Base-by-base conservation (phyloP, 2,888 invertebrate species). In the Sclerodermus sp. region DNA sequence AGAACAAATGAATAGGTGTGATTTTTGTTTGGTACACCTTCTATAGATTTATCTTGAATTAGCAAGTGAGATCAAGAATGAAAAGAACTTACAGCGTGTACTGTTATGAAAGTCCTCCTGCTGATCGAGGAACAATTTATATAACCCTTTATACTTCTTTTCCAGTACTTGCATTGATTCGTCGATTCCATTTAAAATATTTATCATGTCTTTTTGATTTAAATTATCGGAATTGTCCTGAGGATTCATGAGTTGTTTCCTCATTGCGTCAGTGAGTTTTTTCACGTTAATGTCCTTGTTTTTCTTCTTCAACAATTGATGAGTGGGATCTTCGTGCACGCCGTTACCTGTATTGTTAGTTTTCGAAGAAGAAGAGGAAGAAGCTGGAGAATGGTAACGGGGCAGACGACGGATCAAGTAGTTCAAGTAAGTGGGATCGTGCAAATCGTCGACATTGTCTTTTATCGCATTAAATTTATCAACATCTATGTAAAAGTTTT, bases 221-320 rank as follows among this genome's bases (percentile, higher is more conserved):
- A 34, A 8, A 34, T 13, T 12, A 12, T 8, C n/a, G 12, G 34
- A 9, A 47, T 38, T 12, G 29, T 43, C 12, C 34, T 49, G 34
- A 44, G 42, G 12, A 42, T 31, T 12, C n/a, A n/a, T n/a, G 41
- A 37, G 15, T 13, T 49, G 42, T 53, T 46, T 6, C 39, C 46
- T 30, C 50, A 9, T 17, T 49, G 43, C 17, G 4, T 34, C 4
- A 8, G 4, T 34, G 6, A 10, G 8, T 12, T 34, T 34, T 12
- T 34, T 69, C 12, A 70, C 49, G 31, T 70, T 68, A 9, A 69
- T 54, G 8, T 71, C 62, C 36, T 76, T 73, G 29, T 69, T 71
- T 15, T 71, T 62, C 18, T 65, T 68, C 3, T 5, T 3, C 23
- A 23, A 62, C 46, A 23, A 23, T 23, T 5, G 3, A 23, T 23